Evolutionary conservation across 2,113 vertebrate species (phyloP).

Genomic region (Notothenia coriiceps): DNA sequence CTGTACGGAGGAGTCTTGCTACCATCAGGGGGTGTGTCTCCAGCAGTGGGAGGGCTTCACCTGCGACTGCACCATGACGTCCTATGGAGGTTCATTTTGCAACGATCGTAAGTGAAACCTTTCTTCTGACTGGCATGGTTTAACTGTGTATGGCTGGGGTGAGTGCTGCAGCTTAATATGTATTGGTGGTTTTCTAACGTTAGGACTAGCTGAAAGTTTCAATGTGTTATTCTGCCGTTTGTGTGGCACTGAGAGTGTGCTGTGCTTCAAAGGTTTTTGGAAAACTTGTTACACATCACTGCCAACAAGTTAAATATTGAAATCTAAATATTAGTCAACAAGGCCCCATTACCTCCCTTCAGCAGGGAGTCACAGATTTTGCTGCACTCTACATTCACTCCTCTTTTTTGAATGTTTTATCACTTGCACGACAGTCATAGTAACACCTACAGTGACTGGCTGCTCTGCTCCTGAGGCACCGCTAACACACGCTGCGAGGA

Average conservation of each 20-base stretch:
- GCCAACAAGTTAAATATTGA: neutral
- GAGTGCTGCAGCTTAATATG: neutral
- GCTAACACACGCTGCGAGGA: slow-evolving; percentile 36
- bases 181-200: no score
- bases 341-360: neutral
- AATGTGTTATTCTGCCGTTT: neutral
- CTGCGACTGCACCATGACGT: slow-evolving; percentile 95
- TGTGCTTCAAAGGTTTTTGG: neutral
- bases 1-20: slow-evolving; percentile 94
- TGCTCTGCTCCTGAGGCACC: slow-evolving; percentile 1
- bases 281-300: neutral
- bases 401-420: neutral
- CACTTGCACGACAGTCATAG: slow-evolving; percentile 1
- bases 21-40: slow-evolving; percentile 94
- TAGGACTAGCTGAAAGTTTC: no score
- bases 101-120: slow-evolving; percentile 81
- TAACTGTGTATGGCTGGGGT: slow-evolving; percentile 2
- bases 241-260: neutral
- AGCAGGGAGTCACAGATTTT: neutral
- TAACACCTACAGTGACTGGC: slow-evolving; percentile 10
- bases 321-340: neutral
- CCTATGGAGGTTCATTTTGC: slow-evolving; percentile 86
- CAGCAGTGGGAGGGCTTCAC: slow-evolving; percentile 96
- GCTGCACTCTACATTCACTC: neutral
- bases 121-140: neutral